phyloP scores from a whole-genome alignment of 2,113 vertebrate species.

The Cavia porcellus region DNA sequence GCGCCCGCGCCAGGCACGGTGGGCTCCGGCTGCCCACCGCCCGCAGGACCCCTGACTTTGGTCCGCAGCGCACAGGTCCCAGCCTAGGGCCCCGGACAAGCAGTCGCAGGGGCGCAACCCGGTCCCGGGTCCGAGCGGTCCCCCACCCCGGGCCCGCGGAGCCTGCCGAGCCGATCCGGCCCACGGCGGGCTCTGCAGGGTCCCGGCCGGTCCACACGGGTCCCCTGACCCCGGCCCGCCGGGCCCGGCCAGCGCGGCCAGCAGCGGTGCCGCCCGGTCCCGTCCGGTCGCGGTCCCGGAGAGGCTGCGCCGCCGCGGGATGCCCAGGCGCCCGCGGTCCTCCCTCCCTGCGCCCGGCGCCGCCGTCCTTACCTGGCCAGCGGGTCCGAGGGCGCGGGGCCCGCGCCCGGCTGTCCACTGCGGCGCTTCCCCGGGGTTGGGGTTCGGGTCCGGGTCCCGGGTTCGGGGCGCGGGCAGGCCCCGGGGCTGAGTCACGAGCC shows the following conservation, averaged over 20 bases:
- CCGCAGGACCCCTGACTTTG: slow-evolving; percentile 30
- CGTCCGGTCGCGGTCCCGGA: too few species aligned
- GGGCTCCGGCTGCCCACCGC: not conserved
- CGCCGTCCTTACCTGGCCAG: slow-evolving; percentile 64
- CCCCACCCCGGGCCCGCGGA: not conserved
- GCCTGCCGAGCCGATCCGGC: not conserved
- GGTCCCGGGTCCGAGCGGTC: not conserved
- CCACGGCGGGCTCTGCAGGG: not conserved
- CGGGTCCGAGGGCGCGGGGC: not conserved
- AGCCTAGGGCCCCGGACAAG: not conserved
- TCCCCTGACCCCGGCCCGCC: too few species aligned
- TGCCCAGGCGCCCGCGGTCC: not conserved
- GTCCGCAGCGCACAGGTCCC: not conserved
- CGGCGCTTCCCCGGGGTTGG: not conserved
- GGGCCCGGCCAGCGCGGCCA: not conserved
- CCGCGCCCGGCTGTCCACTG: not conserved
- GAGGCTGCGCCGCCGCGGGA: not conserved
- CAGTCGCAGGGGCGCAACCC: not conserved
- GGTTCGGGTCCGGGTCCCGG: not conserved
- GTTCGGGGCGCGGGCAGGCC: not conserved
- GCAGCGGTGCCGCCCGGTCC: not conserved
- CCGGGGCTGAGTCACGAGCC: slow-evolving; percentile 77
- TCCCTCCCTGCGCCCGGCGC: not conserved
- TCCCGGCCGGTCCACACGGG: not conserved
- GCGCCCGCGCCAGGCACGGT: too few species aligned